Evolutionary conservation across 2,888 invertebrate species (phyloP), one percentile per base, ranked within the genome.

Genomic region (Coenonympha arcania): DNA sequence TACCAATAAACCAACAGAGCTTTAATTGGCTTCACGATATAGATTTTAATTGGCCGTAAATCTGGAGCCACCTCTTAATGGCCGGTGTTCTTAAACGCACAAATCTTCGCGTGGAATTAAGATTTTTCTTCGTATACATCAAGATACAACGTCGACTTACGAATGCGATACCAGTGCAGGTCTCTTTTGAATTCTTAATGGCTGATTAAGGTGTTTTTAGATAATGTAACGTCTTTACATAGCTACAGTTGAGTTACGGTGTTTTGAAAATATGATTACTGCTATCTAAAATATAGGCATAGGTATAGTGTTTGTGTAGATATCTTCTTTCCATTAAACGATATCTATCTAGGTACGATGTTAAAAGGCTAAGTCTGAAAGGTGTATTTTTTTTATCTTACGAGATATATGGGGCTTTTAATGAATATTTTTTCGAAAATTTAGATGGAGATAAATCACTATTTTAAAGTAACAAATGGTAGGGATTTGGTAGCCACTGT

Each of bases 21-120:
- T 76, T 84, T 83, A 85, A 85, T 84, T 84, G 84, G 76, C 63
- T 61, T 71, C 68, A 68, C 68, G 71, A 75, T 83, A 79, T 76
- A 77, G 76, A 76, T 76, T 80, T 84, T 83, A 85, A 85, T 84
- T 85, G 84, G 69, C 65, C 72, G 72, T 83, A 79, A 80, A 79
- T 82, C 71, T 66, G 54, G 55, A 58, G 59, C 59, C 63, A 67
- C 64, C 66, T 61, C 69, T 68, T 80, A 79, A 80, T 76, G 73
- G 72, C 62, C 52, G 63, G 63, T 63, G 58, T 66, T 56, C 64
- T 62, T 66, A 58, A 60, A 59, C 52, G 58, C 63, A 69, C 67
- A 71, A 66, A 72, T 68, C 70, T 68, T 68, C 54, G 31, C 55
- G 43, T 60, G 66, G 61, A 66, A 73, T 65, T 65, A 61, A 71